These are phyloP conservation scores for Protomyctophum bolini DNA, from an alignment of 2,113 vertebrate species.

Conservation along the genomic window DNA sequence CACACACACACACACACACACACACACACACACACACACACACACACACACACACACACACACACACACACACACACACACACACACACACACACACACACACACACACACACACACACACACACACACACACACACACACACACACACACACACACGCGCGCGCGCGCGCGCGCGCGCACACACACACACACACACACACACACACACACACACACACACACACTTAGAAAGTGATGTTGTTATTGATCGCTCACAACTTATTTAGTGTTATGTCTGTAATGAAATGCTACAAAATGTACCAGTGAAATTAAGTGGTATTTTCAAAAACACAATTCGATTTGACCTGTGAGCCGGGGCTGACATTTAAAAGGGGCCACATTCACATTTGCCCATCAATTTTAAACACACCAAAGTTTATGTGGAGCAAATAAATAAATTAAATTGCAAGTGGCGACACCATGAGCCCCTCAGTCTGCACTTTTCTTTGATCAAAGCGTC, in stretches of 20 bases:
- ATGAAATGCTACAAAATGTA: conserved; percentile 73
- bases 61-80: no score
- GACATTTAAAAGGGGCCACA: conserved; percentile 72
- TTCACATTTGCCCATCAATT: conserved; percentile 62
- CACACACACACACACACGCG: no score
- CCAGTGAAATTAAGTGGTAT: conserved; percentile 74
- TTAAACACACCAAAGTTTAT: conserved; percentile 41
- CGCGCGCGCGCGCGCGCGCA: no score
- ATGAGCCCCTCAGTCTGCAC: conserved; percentile 12
- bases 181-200: no score
- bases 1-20: no score
- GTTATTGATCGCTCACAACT: conserved; percentile 41
- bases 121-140: no score
- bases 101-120: no score
- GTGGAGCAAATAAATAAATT: conserved; percentile 36
- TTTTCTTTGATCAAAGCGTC: conserved; percentile 28
- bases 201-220: no score
- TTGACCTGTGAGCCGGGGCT: conserved; percentile 61
- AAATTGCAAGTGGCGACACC: conserved; percentile 13
- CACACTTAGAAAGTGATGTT: not conserved
- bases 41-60: no score
- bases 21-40: no score
- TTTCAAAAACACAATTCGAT: conserved; percentile 71
- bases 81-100: no score
- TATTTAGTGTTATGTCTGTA: conserved; percentile 35